Conservation (phyloP, 1,140 invertebrate genomes). For the Calephelis nemesis region DNA sequence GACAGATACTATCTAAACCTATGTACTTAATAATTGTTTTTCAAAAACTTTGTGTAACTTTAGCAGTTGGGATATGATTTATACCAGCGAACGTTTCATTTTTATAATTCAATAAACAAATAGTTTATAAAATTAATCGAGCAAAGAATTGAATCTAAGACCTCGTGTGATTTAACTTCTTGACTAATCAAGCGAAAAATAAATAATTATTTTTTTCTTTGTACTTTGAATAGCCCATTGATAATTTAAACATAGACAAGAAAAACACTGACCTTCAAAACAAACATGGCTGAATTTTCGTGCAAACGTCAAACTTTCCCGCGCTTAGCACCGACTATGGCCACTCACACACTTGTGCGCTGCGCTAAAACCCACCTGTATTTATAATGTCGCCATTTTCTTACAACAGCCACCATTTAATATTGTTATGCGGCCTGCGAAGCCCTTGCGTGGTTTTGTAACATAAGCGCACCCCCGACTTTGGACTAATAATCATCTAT, state of each 20-base stretch:
- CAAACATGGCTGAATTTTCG: conserved; percentile 11
- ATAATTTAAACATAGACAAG: conserved; percentile 2
- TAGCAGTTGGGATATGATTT: no score
- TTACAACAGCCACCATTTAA: conserved; percentile 54
- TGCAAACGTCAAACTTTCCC: conserved; percentile 54
- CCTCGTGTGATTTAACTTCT: no score
- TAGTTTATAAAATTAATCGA: no score
- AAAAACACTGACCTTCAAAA: conserved; percentile 16
- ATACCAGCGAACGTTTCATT: no score
- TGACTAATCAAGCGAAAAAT: no score
- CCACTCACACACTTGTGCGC: conserved; percentile 17
- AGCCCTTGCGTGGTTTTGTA: conserved; percentile 66
- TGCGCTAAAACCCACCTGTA: conserved; percentile 49
- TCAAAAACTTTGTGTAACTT: no score
- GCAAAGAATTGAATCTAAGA: no score
- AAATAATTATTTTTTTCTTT: neutral
- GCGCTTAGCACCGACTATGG: conserved; percentile 45
- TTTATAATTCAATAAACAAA: no score
- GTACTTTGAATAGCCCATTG: neutral
- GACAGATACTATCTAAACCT: no score
- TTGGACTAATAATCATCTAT: conserved; percentile 15
- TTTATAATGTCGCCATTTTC: conserved; percentile 65
- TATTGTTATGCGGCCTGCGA: conserved; percentile 64
- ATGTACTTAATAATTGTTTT: no score
- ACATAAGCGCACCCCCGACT: conserved; percentile 26